Evolutionary conservation across 2,113 vertebrate species (phyloP).

Genomic region (Gulo gulo): DNA sequence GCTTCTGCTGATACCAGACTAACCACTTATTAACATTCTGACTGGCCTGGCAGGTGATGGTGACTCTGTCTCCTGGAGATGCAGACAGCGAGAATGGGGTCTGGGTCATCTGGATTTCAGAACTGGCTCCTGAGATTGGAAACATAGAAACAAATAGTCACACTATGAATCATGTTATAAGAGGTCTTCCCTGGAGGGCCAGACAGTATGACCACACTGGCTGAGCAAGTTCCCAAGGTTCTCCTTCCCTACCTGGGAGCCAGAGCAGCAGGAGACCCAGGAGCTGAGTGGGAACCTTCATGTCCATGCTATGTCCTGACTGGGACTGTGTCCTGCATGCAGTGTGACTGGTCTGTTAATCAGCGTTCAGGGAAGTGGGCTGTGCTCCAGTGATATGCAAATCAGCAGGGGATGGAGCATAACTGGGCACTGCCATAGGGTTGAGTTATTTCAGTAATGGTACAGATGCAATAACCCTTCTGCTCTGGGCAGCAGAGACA

Average conservation of each 20-base stretch:
- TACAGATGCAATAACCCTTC: background rate
- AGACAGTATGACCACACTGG: too few species aligned
- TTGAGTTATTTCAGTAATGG: background rate
- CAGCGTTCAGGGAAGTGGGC: background rate
- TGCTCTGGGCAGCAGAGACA: background rate
- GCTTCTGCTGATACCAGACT: background rate
- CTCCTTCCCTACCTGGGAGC: background rate
- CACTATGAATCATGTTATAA: background rate
- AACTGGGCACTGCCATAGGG: background rate
- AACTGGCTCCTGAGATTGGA: background rate
- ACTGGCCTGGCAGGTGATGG: background rate
- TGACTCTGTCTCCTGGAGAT: background rate
- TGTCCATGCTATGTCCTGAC: background rate
- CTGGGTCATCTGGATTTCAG: background rate
- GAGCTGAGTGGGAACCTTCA: background rate
- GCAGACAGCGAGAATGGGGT: background rate
- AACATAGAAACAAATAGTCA: background rate
- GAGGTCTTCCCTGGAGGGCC: fast-evolving
- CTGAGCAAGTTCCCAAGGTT: background rate
- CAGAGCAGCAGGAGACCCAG: background rate
- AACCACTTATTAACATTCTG: fast-evolving
- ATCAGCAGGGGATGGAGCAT: background rate
- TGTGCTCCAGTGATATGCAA: background rate
- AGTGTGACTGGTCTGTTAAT: background rate
- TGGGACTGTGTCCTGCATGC: background rate